Conservation (phyloP, 2,888 invertebrate species). For the Caenorhabditis angaria region DNA sequence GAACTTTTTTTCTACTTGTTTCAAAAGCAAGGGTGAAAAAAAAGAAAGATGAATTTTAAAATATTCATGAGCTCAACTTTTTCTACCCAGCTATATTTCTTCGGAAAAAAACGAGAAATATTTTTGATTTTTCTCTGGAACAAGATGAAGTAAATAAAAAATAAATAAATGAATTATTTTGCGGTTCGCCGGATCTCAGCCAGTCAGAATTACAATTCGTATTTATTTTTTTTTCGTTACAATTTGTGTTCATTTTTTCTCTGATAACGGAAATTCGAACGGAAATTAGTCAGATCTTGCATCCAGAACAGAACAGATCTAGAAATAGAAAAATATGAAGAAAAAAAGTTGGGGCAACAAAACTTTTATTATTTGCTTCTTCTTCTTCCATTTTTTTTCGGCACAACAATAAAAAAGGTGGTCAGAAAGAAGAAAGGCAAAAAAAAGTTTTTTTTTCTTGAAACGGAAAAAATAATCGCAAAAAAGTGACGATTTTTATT, state of each 20-base stretch:
- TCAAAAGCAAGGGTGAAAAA: no score
- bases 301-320: background rate
- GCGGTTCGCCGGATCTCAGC: background rate
- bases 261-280: constrained; percentile 10
- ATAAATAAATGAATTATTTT: constrained; percentile 1
- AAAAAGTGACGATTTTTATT: background rate
- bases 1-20: background rate
- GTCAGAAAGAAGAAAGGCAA: constrained; percentile 17
- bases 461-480: no score
- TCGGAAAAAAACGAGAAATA: background rate
- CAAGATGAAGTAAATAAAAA: background rate
- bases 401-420: constrained; percentile 12
- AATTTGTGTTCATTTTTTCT: background rate
- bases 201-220: background rate
- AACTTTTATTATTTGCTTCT: background rate
- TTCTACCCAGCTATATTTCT: no score
- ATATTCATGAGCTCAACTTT: no score
- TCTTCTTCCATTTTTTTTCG: background rate
- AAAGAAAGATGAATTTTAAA: constrained; percentile 15
- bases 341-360: constrained; percentile 11
- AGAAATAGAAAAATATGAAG: constrained; percentile 8
- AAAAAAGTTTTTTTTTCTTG: background rate
- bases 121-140: background rate
- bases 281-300: constrained; percentile 8
- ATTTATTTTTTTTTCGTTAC: background rate